Conservation (phyloP, 2,797 vertebrate genomes). For the Lindbergichthys nudifrons region DNA sequence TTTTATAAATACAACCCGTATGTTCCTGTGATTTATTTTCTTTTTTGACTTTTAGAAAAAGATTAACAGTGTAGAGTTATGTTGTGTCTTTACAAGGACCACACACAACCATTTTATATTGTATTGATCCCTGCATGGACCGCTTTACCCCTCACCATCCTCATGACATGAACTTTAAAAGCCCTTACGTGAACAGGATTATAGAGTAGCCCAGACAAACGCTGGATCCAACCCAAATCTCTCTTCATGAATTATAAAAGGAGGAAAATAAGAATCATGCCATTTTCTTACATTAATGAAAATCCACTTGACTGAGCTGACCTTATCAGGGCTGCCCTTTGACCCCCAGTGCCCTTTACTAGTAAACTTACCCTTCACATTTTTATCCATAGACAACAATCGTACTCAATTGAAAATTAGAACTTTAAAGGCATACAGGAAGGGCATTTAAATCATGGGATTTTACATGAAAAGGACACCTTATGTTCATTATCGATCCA, state of each 20-base stretch:
- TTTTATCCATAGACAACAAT: constrained; percentile 3
- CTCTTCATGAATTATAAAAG: background rate
- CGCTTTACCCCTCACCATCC: background rate
- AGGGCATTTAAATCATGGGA: background rate
- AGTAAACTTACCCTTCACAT: constrained; percentile 9
- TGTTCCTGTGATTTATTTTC: background rate
- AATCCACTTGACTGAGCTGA: constrained; percentile 17
- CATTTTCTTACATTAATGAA: background rate
- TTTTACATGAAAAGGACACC: constrained; percentile 6
- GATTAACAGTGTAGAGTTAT: constrained; percentile 8
- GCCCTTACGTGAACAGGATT: background rate
- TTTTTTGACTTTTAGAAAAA: background rate
- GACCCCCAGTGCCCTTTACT: constrained; percentile 19
- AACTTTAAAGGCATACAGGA: background rate
- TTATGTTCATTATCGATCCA: constrained; percentile 23
- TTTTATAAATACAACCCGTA: no score
- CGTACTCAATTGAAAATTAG: background rate
- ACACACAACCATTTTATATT: constrained; percentile 3
- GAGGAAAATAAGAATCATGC: background rate
- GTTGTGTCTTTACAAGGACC: constrained; percentile 9
- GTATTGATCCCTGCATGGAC: background rate
- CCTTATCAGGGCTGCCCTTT: constrained; percentile 37
- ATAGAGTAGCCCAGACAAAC: background rate
- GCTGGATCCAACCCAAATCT: background rate
- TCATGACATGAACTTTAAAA: background rate